These are phyloP conservation scores for Machaerirhynchus nigripectus DNA, from an alignment of 2,113 vertebrate species.

Conservation along the genomic window DNA sequence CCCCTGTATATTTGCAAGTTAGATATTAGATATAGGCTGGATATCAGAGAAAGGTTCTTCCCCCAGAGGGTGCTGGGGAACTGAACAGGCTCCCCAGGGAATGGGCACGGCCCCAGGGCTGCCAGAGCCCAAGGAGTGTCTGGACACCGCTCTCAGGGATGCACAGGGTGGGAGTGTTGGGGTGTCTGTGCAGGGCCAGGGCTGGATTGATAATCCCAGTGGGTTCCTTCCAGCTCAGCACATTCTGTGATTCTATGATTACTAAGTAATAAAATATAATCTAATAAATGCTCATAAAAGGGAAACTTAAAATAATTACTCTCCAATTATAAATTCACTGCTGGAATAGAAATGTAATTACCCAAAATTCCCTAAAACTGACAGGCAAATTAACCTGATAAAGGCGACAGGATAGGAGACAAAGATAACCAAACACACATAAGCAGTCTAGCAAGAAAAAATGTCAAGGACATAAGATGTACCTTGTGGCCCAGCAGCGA, in stretches of 20 bases:
- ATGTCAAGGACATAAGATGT: not conserved
- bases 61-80: not conserved
- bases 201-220: not conserved
- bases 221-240: not conserved
- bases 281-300: not conserved
- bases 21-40: not conserved
- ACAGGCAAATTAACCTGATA: not conserved
- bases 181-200: not conserved
- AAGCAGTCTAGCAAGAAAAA: not conserved
- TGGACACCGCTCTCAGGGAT: rapidly evolving
- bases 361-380: not conserved
- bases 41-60: not conserved
- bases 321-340: not conserved
- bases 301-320: not conserved
- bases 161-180: not conserved
- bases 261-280: not conserved
- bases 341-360: not conserved
- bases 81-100: not conserved
- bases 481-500: not conserved
- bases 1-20: not conserved
- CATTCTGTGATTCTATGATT: not conserved
- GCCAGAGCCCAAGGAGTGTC: not conserved
- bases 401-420: not conserved
- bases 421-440: not conserved
- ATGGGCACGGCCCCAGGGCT: not conserved